Evolutionary conservation across 2,888 invertebrate genomes (phyloP).

Genomic region (Cylloceria caligata): DNA sequence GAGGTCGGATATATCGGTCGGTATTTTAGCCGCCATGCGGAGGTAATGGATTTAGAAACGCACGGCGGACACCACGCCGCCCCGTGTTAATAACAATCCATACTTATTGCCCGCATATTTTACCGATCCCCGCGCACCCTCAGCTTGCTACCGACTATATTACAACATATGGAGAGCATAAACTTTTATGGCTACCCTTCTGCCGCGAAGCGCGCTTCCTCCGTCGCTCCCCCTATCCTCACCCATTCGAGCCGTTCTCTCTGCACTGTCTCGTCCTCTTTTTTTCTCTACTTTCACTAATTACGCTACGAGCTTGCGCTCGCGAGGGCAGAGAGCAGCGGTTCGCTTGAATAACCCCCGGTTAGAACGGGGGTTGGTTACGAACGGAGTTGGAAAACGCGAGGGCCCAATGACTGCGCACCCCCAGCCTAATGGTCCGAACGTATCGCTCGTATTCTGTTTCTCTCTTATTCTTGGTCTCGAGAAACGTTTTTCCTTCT

Average conservation of each 20-base stretch:
- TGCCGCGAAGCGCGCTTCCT: conserved; percentile 74
- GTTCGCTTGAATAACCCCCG: conserved; percentile 67
- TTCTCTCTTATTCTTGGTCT: conserved; percentile 52
- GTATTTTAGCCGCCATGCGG: conserved; percentile 85
- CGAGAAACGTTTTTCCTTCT: conserved; percentile 16
- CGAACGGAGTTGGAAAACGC: conserved; percentile 58
- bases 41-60: conserved; percentile 85
- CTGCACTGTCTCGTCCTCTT: conserved; percentile 65
- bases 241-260: conserved; percentile 70
- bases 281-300: conserved; percentile 73
- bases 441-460: conserved; percentile 50
- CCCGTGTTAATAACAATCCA: conserved; percentile 85
- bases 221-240: conserved; percentile 70
- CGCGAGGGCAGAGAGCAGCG: conserved; percentile 46
- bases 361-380: conserved; percentile 45
- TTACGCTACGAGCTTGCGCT: conserved; percentile 68
- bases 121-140: conserved; percentile 82
- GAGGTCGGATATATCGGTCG: conserved; percentile 84
- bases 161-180: conserved; percentile 85
- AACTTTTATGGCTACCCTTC: conserved; percentile 85
- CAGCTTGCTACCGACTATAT: conserved; percentile 81
- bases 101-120: conserved; percentile 85
- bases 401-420: conserved; percentile 53
- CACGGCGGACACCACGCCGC: conserved; percentile 84
- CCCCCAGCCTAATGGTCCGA: conserved; percentile 53